Evolutionary conservation across 2,797 vertebrate genomes (phyloP).

Genomic region (Pseudomugil gertrudae): DNA sequence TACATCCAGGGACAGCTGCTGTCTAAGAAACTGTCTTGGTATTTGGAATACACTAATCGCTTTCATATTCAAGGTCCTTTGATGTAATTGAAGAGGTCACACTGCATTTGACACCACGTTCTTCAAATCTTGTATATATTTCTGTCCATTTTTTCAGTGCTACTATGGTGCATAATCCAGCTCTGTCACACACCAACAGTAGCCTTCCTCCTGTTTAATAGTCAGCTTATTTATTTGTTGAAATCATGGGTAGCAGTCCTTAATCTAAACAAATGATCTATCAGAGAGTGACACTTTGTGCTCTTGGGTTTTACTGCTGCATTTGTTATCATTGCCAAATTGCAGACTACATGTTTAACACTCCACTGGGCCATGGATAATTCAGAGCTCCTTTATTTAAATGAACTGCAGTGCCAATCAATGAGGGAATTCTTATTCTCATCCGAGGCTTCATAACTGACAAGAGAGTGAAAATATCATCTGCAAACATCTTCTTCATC

Average conservation of each 20-base stretch:
- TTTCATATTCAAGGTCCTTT: conserved; percentile 56
- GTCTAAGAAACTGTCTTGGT: conserved; percentile 52
- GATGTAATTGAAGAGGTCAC: conserved; percentile 60
- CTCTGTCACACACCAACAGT: conserved; percentile 64
- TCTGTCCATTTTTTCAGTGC: conserved; percentile 49
- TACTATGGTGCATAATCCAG: conserved; percentile 48
- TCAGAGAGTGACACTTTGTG: conserved; percentile 64
- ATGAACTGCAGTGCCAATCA: conserved; percentile 61
- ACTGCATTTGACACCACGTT: conserved; percentile 63
- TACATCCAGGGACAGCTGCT: conserved; percentile 65
- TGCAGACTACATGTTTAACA: conserved; percentile 77
- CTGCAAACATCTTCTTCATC: conserved; percentile 19
- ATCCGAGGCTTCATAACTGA: conserved; percentile 41
- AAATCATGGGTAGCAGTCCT: conserved; percentile 40
- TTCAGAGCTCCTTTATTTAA: conserved; percentile 68
- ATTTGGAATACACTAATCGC: conserved; percentile 65
- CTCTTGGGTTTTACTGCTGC: conserved; percentile 62
- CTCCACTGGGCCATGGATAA: conserved; percentile 66
- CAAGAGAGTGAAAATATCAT: conserved; percentile 31
- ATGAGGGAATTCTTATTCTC: conserved; percentile 26
- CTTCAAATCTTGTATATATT: conserved; percentile 68
- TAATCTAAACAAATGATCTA: conserved; percentile 71
- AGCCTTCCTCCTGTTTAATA: conserved; percentile 58
- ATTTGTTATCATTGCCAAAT: conserved; percentile 71
- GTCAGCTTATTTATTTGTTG: conserved; percentile 48